Evolutionary conservation across 30 jellyfish, hydroid and myxozoan genomes (phyloP).

Genomic region (Aurelia sp.): DNA sequence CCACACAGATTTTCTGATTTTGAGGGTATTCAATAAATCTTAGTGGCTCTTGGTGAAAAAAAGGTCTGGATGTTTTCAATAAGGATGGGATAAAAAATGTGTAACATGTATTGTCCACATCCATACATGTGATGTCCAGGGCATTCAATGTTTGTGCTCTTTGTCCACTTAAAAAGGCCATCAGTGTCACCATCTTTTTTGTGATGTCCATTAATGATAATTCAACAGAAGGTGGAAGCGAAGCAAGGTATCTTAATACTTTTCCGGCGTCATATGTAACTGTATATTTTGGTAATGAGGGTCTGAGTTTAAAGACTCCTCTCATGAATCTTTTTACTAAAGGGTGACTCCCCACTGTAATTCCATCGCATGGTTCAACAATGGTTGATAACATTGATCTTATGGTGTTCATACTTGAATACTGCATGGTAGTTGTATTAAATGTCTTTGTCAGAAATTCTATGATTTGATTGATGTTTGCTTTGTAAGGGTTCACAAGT

Average conservation of each 20-base stretch:
- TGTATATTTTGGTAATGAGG: constrained; percentile 7
- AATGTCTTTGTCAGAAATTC: constrained; percentile 17
- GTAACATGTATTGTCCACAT: neutral
- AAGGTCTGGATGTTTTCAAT: no score
- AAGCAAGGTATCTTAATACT: constrained; percentile 1
- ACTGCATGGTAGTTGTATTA: constrained; percentile 9
- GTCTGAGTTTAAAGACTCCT: constrained; percentile 7
- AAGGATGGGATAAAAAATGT: no score
- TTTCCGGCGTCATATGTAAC: no score
- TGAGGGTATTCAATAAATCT: no score
- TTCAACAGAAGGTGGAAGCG: neutral
- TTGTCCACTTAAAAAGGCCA: constrained; percentile 29
- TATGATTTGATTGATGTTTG: neutral
- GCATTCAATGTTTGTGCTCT: constrained; percentile 14
- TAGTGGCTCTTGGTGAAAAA: no score
- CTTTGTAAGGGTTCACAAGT: neutral
- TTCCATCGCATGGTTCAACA: neutral
- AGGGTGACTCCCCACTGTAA: constrained; percentile 34
- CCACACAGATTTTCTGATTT: no score
- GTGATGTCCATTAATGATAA: neutral
- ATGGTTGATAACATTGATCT: constrained; percentile 18
- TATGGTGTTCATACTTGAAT: constrained; percentile 18
- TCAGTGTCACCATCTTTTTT: constrained; percentile 13
- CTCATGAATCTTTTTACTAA: constrained; percentile 11
- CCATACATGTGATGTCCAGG: neutral